Conservation (phyloP, 2,113 vertebrate species). For the Orientallactaga bullata region DNA sequence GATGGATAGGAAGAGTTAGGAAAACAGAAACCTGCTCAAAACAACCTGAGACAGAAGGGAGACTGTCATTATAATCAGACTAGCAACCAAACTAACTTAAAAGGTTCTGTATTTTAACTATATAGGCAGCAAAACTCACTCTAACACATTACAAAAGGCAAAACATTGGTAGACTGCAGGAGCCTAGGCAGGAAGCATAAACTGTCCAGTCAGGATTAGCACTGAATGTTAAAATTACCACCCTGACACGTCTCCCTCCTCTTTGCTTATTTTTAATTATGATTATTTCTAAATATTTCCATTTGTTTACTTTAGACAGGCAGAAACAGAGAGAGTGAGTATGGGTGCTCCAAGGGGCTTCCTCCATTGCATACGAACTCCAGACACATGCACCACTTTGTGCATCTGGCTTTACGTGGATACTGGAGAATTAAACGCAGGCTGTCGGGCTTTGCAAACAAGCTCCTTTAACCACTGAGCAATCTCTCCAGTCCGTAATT, state of each 20-base stretch:
- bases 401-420: no score
- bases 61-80: background rate
- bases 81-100: conserved; percentile 14
- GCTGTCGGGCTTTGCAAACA: no score
- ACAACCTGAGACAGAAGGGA: background rate
- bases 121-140: background rate
- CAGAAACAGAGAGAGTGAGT: no score
- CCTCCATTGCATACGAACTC: no score
- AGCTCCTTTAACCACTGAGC: no score
- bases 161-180: background rate
- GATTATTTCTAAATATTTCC: no score
- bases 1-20: background rate
- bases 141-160: background rate
- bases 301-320: no score
- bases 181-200: background rate
- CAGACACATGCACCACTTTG: no score
- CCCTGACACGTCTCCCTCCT: background rate
- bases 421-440: no score
- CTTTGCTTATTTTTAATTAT: no score
- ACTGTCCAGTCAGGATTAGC: background rate
- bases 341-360: no score
- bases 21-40: conserved; percentile 24
- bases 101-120: background rate
- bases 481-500: no score
- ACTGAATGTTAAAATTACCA: accelerated